phyloP scores from a whole-genome alignment of 2,888 invertebrate species.

The Crematogaster levior region DNA sequence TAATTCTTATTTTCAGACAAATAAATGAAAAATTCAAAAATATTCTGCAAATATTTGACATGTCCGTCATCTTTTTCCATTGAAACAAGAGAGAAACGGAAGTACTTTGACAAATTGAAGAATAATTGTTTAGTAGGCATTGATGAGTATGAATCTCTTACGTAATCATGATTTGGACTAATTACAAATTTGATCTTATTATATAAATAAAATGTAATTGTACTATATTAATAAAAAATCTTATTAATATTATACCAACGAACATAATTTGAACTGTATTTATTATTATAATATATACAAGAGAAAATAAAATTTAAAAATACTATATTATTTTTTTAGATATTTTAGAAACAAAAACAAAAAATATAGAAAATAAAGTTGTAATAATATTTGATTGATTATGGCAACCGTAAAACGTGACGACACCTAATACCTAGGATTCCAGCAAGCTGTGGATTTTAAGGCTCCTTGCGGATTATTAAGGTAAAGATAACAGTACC shows the following conservation, averaged over 20 bases:
- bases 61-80: neutral
- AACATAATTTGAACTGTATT: too few relatives aligned
- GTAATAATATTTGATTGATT: neutral
- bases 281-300: too few relatives aligned
- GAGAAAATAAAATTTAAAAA: neutral
- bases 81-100: neutral
- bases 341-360: neutral
- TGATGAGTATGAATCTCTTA: neutral
- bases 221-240: too few relatives aligned
- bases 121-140: neutral
- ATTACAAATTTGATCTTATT: neutral
- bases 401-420: neutral
- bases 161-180: neutral
- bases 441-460: slow-evolving; percentile 24
- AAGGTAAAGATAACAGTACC: slow-evolving; percentile 27
- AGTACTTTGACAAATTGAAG: neutral
- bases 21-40: neutral
- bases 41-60: neutral
- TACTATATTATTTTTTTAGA: neutral
- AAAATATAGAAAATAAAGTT: neutral
- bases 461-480: slow-evolving; percentile 1
- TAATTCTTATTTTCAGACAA: neutral
- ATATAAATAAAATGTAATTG: neutral
- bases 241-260: too few relatives aligned
- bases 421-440: neutral